These are phyloP conservation scores for Epinotia demarniana DNA, from an alignment of 2,888 invertebrate genomes.

Conservation along the genomic window DNA sequence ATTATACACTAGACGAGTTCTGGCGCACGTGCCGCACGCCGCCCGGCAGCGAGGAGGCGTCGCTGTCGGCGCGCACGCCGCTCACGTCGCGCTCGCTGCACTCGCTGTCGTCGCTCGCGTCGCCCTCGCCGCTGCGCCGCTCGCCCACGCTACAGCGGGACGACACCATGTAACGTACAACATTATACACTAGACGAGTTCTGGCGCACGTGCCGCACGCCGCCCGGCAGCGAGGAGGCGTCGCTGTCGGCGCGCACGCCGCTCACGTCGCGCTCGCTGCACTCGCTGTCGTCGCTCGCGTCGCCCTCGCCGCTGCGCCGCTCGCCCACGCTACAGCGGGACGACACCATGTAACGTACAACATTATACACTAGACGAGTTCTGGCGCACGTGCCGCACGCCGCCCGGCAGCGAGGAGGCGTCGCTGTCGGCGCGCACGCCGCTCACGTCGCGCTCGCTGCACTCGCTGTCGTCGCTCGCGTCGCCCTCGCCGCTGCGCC, in stretches of 20 bases:
- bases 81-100: conserved; percentile 79
- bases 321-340: conserved; percentile 74
- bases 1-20: conserved; percentile 7
- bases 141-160: conserved; percentile 75
- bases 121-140: conserved; percentile 61
- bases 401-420: conserved; percentile 80
- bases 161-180: conserved; percentile 68
- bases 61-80: conserved; percentile 75
- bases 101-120: conserved; percentile 77
- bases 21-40: conserved; percentile 80
- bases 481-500: conserved; percentile 60
- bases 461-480: conserved; percentile 79
- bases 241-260: conserved; percentile 77
- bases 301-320: conserved; percentile 61
- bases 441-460: conserved; percentile 79
- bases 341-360: conserved; percentile 42
- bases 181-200: no score
- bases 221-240: conserved; percentile 79
- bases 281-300: conserved; percentile 77
- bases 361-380: no score
- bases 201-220: conserved; percentile 77
- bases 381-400: conserved; percentile 75
- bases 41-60: conserved; percentile 79
- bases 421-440: conserved; percentile 75
- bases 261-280: conserved; percentile 78